These are phyloP conservation scores for Virgularia gustaviana DNA, from an alignment of 92 coral and sea anemone species.

Conservation along the genomic window DNA sequence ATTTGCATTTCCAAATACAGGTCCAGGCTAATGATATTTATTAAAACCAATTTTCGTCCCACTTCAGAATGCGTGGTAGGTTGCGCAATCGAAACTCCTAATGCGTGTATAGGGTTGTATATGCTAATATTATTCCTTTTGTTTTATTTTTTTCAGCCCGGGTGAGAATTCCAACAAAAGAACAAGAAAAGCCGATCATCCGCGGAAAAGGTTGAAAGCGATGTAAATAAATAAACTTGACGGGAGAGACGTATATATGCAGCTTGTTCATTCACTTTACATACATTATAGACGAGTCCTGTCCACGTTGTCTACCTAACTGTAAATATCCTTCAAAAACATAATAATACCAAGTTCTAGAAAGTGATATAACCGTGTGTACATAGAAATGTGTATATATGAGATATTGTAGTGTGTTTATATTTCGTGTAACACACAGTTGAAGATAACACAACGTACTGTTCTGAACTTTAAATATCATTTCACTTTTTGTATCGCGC, in stretches of 20 bases:
- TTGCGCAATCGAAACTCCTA: not conserved
- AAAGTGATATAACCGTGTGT: not conserved
- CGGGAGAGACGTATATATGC: not conserved
- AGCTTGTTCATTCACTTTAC: no score
- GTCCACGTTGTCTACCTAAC: no score
- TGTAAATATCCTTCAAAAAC: no score
- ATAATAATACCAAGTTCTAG: not conserved
- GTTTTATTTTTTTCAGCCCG: not conserved
- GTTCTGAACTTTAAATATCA: not conserved
- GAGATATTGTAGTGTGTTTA: not conserved
- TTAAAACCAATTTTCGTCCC: not conserved
- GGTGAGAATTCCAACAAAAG: slow-evolving; percentile 18
- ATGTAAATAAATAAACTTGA: slow-evolving; percentile 18
- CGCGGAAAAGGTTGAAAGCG: slow-evolving; percentile 28
- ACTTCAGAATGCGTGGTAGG: not conserved
- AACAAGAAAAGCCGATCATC: slow-evolving; percentile 25
- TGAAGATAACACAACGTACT: not conserved
- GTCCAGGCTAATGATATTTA: not conserved
- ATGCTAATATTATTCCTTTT: not conserved
- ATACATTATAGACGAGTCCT: no score
- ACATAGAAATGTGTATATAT: not conserved
- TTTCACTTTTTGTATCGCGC: no score
- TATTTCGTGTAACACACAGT: not conserved
- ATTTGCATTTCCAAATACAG: no score
- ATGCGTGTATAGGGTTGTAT: not conserved